These are phyloP conservation scores for Drosophila baimaii DNA, from an alignment of 1,140 invertebrate species.

Conservation along the genomic window DNA sequence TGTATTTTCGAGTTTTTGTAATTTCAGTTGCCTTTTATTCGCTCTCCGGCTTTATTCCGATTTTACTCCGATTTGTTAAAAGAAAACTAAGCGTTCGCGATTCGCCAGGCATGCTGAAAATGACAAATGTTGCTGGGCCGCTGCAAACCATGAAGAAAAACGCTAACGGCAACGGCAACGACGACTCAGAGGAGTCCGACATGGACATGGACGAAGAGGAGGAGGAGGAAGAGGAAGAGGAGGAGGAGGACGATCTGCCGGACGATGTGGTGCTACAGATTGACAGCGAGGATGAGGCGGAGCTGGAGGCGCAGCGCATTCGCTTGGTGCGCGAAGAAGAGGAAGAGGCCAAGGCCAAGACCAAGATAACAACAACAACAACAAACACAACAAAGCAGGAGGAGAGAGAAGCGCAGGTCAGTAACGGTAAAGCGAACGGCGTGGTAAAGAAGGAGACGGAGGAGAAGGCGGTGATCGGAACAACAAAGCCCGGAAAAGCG, in stretches of 20 bases:
- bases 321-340: slow-evolving; percentile 58
- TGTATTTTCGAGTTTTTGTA: slow-evolving; percentile 31
- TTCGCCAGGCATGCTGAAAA: slow-evolving; percentile 57
- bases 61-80: slow-evolving; percentile 35
- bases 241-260: slow-evolving; percentile 55
- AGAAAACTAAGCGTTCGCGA: slow-evolving; percentile 36
- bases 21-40: slow-evolving; percentile 17
- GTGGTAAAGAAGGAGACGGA: slow-evolving; percentile 14
- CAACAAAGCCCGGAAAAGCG: not conserved
- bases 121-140: slow-evolving; percentile 64
- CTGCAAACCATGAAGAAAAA: slow-evolving; percentile 61
- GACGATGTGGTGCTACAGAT: slow-evolving; percentile 72
- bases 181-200: slow-evolving; percentile 72
- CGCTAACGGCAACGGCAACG: slow-evolving; percentile 49
- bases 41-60: slow-evolving; percentile 49
- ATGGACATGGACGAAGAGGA: slow-evolving; percentile 60
- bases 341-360: slow-evolving; percentile 53
- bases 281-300: slow-evolving; percentile 81
- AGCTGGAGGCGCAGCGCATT: slow-evolving; percentile 79
- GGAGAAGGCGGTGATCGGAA: slow-evolving; percentile 14
- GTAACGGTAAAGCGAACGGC: slow-evolving; percentile 63
- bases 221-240: slow-evolving; percentile 66
- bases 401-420: slow-evolving; percentile 63
- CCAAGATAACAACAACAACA: slow-evolving; percentile 10
- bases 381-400: slow-evolving; percentile 31